Base-by-base conservation (phyloP, 2,113 vertebrate genomes). In the Bubo blakistoni region DNA sequence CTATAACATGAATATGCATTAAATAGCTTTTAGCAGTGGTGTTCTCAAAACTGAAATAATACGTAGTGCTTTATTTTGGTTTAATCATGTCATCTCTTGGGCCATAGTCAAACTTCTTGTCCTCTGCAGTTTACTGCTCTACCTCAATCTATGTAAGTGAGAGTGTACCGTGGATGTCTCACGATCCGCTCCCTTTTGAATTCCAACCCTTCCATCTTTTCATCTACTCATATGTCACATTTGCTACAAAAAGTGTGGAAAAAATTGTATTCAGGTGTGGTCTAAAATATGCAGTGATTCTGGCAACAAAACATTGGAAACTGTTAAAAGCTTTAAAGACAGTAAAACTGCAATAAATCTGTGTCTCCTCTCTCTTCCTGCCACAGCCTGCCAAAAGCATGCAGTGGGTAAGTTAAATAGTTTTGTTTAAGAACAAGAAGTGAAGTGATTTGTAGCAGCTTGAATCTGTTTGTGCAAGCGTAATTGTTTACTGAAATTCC, bases 401-500 rank as follows among this genome's bases (percentile, higher is more conserved):
- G 46, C 10, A 42, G 29, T 47, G 58, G 24, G 30, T 40, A 86
- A 62, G 73, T 73, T 42, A 90, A 86, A 90, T 42, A 67, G 59
- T 88, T 90, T 88, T 85, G 61, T 79, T 93, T 59, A 84, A 85
- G 87, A 90, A 73, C 21, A 88, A 92, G 74, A 71, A 90, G 58
- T 77, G 55, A 58, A 83, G 73, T 93, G 82, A 83, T 94, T 94
- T 86, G 81, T 86, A 90, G 90, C 88, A 93, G 51, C 88, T 93
- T 83, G 85, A 83, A 93, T 96, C 86, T 93, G 71, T 96, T 93
- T 93, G 66, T 88, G 88, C 71, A 94, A 90, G 82, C 71, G 34
- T 81, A 90, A 77, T 90, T 95, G 74, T 94, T 96, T 87, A 69
- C 77, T 86, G 84, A 79, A 85, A 90, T 90, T 86, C 92, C 88